These are phyloP conservation scores for Trachelus iudaicus DNA, from an alignment of 2,888 invertebrate genomes.

Conservation along the genomic window DNA sequence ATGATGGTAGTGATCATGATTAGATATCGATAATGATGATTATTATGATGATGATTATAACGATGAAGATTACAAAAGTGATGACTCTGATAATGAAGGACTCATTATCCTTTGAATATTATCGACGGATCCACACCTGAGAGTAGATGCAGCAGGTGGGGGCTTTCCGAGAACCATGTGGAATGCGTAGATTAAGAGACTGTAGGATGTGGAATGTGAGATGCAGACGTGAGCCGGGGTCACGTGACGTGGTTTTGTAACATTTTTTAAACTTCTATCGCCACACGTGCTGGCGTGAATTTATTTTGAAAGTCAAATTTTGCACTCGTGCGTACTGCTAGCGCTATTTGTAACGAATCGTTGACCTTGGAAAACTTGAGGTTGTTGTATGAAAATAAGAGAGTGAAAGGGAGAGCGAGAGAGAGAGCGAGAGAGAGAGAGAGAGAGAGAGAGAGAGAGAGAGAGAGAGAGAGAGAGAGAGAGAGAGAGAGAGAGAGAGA, in stretches of 20 bases:
- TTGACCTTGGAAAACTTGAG: not conserved
- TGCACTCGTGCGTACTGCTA: not conserved
- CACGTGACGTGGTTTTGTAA: not conserved
- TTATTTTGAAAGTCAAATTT: not conserved
- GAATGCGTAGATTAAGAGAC: not conserved
- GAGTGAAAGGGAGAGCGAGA: not conserved
- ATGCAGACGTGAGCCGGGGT: too few relatives aligned
- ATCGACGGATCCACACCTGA: not conserved
- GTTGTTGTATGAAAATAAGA: not conserved
- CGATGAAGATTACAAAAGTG: not conserved
- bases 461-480: not conserved
- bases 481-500: not conserved
- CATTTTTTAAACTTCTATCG: not conserved
- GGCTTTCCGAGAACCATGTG: not conserved
- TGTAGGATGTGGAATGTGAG: not conserved
- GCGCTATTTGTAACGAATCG: not conserved
- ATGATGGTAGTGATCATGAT: not conserved
- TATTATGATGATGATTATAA: not conserved
- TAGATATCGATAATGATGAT: not conserved
- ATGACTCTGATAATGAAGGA: not conserved
- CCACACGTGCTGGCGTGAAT: not conserved
- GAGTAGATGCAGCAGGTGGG: not conserved
- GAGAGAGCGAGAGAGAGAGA: too few relatives aligned
- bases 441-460: too few relatives aligned
- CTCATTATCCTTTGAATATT: not conserved